Evolutionary conservation across 2,113 vertebrate species (phyloP).

Genomic region (Saguinus midas): DNA sequence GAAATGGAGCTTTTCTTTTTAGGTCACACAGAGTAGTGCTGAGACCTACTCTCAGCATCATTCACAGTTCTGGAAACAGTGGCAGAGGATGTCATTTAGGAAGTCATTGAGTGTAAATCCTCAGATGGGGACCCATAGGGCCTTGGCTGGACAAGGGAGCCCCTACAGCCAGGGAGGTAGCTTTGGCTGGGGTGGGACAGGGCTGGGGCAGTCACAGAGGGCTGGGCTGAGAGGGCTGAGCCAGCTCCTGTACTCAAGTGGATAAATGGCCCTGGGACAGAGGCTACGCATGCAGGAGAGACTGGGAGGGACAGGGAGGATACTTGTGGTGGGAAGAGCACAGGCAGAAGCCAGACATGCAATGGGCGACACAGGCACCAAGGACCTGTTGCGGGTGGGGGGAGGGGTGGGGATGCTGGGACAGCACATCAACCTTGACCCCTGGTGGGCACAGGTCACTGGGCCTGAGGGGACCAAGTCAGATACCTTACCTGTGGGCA

Average conservation of each 20-base stretch:
- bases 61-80: neutral
- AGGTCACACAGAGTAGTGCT: neutral
- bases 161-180: neutral
- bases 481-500: neutral
- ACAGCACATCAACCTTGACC: rapidly evolving
- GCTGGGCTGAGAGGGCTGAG: neutral
- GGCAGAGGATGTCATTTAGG: neutral
- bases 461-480: neutral
- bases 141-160: too few relatives aligned
- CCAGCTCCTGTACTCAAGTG: neutral
- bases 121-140: neutral
- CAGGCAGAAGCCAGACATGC: conserved; percentile 9
- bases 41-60: neutral
- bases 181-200: neutral
- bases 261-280: neutral
- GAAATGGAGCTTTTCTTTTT: neutral
- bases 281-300: neutral
- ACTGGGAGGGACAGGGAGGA: neutral
- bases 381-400: neutral
- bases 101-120: neutral
- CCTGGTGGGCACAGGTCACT: neutral
- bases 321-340: neutral
- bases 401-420: neutral
- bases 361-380: neutral
- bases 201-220: neutral